Conservation (phyloP, 2,888 invertebrate genomes). For the Frankliniella intonsa region DNA sequence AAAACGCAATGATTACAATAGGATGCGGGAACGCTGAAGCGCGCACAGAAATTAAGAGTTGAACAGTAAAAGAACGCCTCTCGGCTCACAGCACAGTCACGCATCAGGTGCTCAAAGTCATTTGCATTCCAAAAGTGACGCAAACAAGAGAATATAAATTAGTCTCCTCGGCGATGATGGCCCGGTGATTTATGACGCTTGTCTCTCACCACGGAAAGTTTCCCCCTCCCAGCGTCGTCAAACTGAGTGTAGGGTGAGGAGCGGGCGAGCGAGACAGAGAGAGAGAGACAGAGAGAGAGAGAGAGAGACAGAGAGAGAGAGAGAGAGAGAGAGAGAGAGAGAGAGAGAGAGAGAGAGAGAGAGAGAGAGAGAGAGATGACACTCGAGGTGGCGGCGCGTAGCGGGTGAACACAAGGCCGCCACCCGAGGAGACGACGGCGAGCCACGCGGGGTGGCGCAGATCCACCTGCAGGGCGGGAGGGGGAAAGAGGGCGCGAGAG, state of each 20-base stretch:
- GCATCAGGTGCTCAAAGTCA: not conserved
- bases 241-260: not conserved
- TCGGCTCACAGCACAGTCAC: not conserved
- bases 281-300: not conserved
- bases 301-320: not conserved
- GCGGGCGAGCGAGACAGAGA: not conserved
- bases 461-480: too few species aligned
- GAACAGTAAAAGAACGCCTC: too few species aligned
- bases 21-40: not conserved
- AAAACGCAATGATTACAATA: not conserved
- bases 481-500: too few species aligned
- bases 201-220: not conserved
- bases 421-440: not conserved
- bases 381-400: not conserved
- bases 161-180: not conserved
- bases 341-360: not conserved
- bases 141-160: slow-evolving; percentile 23
- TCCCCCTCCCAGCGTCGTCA: not conserved
- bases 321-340: not conserved
- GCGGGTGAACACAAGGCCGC: not conserved
- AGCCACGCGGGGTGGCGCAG: not conserved
- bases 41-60: too few species aligned
- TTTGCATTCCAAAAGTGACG: slow-evolving; percentile 22
- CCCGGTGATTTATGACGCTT: not conserved
- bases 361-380: not conserved